phyloP scores from a whole-genome alignment of 2,113 vertebrate species.

The Perca schrenkii region DNA sequence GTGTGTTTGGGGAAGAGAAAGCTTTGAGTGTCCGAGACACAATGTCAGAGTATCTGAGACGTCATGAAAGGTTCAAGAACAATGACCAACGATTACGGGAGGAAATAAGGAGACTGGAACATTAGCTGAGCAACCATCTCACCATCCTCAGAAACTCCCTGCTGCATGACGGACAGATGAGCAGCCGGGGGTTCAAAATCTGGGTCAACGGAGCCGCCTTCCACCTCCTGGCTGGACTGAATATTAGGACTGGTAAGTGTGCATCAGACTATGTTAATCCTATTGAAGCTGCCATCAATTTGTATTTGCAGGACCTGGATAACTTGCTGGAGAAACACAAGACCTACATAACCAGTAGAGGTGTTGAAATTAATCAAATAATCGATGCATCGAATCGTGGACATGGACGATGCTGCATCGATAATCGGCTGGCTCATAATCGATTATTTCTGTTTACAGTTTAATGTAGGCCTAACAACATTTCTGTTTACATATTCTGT shows the following conservation, averaged over 20 bases:
- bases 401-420: too few species aligned
- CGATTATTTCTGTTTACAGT: too few species aligned
- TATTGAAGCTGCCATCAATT: fast-evolving
- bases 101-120: constrained; percentile 5
- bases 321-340: background rate
- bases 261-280: background rate
- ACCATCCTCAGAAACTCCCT: constrained; percentile 39
- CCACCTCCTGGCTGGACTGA: constrained; percentile 36
- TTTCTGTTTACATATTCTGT: too few species aligned
- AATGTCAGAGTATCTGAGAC: constrained; percentile 12
- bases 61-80: fast-evolving
- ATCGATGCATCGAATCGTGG: too few species aligned
- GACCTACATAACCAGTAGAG: too few species aligned
- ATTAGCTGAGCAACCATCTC: constrained; percentile 11
- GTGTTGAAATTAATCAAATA: too few species aligned
- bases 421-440: too few species aligned
- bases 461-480: too few species aligned
- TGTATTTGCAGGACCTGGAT: constrained; percentile 2
- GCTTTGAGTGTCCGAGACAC: background rate
- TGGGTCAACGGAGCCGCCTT: constrained; percentile 36
- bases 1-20: constrained; percentile 51
- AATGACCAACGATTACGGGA: background rate
- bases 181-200: constrained; percentile 17
- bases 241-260: fast-evolving
- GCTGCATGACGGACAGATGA: constrained; percentile 24